phyloP scores from a whole-genome alignment of 2,888 invertebrate genomes.

The Acheta domesticus region DNA sequence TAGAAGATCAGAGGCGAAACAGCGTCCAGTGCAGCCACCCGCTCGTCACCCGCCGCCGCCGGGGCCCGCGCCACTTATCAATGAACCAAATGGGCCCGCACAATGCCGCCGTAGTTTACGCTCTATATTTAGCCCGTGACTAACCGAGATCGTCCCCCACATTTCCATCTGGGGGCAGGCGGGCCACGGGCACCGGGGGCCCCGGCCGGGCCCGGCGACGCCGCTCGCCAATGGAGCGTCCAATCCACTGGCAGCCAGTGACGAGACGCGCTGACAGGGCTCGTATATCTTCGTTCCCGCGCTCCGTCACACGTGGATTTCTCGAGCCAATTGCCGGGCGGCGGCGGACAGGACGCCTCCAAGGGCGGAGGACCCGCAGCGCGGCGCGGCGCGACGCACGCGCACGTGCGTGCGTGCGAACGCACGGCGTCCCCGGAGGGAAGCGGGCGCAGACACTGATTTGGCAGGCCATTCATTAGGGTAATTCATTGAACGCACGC shows the following conservation, averaged over 20 bases:
- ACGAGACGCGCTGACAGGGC: background rate
- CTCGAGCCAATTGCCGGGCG: background rate
- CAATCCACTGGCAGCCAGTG: background rate
- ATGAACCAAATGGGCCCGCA: background rate
- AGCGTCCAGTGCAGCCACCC: no score
- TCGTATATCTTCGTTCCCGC: background rate
- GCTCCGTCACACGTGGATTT: background rate
- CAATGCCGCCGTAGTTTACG: conserved; percentile 5
- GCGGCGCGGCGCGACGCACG: background rate
- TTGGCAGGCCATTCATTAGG: background rate
- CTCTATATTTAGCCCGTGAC: background rate
- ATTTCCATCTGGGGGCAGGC: background rate
- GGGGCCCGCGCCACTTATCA: background rate
- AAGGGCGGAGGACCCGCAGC: background rate
- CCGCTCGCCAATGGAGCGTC: background rate
- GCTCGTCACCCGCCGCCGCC: background rate
- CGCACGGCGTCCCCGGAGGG: background rate
- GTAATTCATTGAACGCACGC: no score
- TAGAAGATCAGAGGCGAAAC: no score
- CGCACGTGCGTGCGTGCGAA: background rate
- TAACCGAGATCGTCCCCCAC: background rate
- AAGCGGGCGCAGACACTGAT: background rate
- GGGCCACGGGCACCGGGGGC: background rate
- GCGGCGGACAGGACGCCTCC: background rate
- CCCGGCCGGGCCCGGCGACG: background rate